Base-by-base conservation (phyloP, 2,888 invertebrate species). In the Tholera decimalis region DNA sequence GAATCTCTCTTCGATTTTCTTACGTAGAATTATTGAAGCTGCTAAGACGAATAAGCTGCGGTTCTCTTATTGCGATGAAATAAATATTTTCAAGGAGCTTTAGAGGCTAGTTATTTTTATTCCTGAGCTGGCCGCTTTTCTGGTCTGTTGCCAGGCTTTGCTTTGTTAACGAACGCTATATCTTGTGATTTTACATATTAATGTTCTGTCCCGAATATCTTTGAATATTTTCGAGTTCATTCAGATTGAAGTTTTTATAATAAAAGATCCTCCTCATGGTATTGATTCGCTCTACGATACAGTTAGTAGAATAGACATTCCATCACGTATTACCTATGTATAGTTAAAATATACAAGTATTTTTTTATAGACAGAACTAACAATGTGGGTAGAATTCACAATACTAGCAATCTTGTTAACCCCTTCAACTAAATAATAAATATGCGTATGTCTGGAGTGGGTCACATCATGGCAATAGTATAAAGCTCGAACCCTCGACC, bases 61-160 rank as follows among this genome's bases (percentile, higher is more conserved):
- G 37, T 50, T 33, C 33, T 53, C 22, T 43, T 41, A 35, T 47
- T 65, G 47, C 41, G 37, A 7, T 50, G n/a, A 54, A 49, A 65
- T 35, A 49, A 50, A 73, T 55, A 64, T 55, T 63, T 53, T 62
- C 63, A 41, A 43, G 63, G 11, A 63, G 41, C 50, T 67, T 60
- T 26, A 18, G 22, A 11, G n/a, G 15, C 26, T 35, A 28, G 30
- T 39, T 30, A 43, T 33, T 63, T 72, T 54, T 49, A 43, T 49
- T 35, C 3, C 15, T 53, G n/a, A 53, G 37, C 47, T 64, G 9
- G 13, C 7, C 11, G 9, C 26, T 49, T 51, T 71, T 37, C 43
- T 73, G 49, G 43, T 64, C 11, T 37, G 30, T 64, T 50, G 30
- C 18, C 49, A 50, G n/a, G 44, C 13, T 61, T 33, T 9, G 28